Base-by-base conservation (phyloP, 2,888 invertebrate species). In the Phortica magna region DNA sequence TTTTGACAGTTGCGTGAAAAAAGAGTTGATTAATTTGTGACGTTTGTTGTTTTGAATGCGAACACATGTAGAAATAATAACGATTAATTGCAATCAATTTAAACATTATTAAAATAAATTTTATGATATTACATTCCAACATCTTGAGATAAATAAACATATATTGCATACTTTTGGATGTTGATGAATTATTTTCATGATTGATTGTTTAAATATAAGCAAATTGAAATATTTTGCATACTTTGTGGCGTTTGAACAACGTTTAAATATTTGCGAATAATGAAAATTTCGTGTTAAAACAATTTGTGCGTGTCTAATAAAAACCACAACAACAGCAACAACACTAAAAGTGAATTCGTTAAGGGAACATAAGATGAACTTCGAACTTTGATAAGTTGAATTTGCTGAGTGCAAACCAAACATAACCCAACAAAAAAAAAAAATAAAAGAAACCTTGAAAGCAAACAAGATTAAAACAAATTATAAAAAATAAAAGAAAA, bases 141-240 rank as follows among this genome's bases (percentile, higher is more conserved):
- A 59, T 17, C 3, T 31, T 31, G 2, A 1, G 0, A 31, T 31
- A 31, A 1, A 31, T 31, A 31, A 31, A 31, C 2, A 1, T 4
- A 31, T 31, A 31, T 31, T 76, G 59, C 41, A 72, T 73, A 72
- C 64, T 53, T 71, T 64, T 71, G n/a, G 55, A 57, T 12, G 57
- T 41, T 57, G 5, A 17, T 31, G 31, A 4, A 31, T 43, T 6
- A 2, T n/a, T 1, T 19, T 6, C 42, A n/a, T 19, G 12, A 9
- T 39, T 67, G n/a, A 41, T 17, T 19, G 19, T 61, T 19, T 5
- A 17, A 61, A 17, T 9, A 61, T 1, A 65, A 65, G 14, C 22
- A n/a, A n/a, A 14, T 14, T 4, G 2, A 4, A 31, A 31, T 31
- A 31, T 31, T 2, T 31, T 31, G 31, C 31, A 2, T 31, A 31